Percentiles rank a stretch among this genome's conserved stretches.
Conservation (phyloP, 2,888 invertebrate species). For the Nomada hirtipes region DNA sequence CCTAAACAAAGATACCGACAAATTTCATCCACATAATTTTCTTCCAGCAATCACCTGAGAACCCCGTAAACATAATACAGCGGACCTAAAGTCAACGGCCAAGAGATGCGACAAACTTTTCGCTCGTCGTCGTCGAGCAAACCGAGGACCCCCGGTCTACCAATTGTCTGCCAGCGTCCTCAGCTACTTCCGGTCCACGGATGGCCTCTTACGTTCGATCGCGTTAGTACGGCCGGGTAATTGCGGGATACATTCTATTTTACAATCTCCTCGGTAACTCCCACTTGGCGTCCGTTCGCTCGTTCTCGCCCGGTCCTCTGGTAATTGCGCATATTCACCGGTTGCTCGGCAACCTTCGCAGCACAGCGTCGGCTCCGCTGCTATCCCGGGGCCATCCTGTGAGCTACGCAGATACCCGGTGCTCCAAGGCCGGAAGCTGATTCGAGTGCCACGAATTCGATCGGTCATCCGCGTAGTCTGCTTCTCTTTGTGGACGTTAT, state of each 20-base stretch:
- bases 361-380: slow-evolving; percentile 50
- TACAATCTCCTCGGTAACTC: slow-evolving; percentile 53
- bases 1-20: no score
- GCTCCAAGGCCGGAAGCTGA: slow-evolving; percentile 14
- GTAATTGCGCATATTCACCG: slow-evolving; percentile 67
- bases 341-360: slow-evolving; percentile 69
- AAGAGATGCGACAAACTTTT: not conserved
- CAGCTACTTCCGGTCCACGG: slow-evolving; percentile 16
- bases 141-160: not conserved
- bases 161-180: not conserved
- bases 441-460: slow-evolving; percentile 5
- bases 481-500: no score
- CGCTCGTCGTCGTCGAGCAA: not conserved
- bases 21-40: no score
- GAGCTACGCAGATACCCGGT: slow-evolving; percentile 21
- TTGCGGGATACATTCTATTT: slow-evolving; percentile 59
- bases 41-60: no score
- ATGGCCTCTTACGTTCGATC: slow-evolving; percentile 40
- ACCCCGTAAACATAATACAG: no score
- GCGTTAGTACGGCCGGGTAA: slow-evolving; percentile 53
- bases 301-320: slow-evolving; percentile 52
- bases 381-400: slow-evolving; percentile 48
- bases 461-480: not conserved
- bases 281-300: slow-evolving; percentile 51
- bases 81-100: no score